phyloP scores from a whole-genome alignment of 1,140 invertebrate species.

The Euwallacea similis region DNA sequence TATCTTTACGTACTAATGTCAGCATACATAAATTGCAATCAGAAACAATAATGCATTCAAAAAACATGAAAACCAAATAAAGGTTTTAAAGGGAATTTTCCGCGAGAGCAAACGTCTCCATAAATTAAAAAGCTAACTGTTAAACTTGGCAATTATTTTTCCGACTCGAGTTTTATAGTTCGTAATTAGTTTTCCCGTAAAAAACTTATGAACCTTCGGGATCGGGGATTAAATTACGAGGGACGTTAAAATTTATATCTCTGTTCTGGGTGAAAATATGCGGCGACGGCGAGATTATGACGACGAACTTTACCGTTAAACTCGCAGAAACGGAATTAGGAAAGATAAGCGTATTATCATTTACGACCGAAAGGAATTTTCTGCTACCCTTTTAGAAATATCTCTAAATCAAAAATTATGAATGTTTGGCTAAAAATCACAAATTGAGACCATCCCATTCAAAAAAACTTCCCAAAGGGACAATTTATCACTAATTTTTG shows the following conservation, averaged over 20 bases:
- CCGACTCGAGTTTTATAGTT: slow-evolving; percentile 17
- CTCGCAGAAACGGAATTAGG: not conserved
- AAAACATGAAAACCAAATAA: not conserved
- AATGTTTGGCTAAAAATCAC: too few species aligned
- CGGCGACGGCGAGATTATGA: slow-evolving; percentile 18
- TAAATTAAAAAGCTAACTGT: slow-evolving; percentile 13
- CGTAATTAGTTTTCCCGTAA: slow-evolving; percentile 19
- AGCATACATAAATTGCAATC: too few species aligned
- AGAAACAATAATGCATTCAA: not conserved
- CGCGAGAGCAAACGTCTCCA: slow-evolving; percentile 10
- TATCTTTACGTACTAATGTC: too few species aligned
- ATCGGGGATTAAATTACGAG: slow-evolving; percentile 10
- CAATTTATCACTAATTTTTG: too few species aligned
- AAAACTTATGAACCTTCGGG: slow-evolving; percentile 17
- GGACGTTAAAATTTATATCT: slow-evolving; percentile 21
- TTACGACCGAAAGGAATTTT: too few species aligned
- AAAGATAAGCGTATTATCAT: too few species aligned
- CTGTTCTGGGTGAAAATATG: slow-evolving; percentile 7
- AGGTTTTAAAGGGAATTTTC: slow-evolving; percentile 8
- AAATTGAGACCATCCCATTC: too few species aligned
- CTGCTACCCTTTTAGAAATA: too few species aligned
- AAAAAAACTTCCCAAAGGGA: too few species aligned
- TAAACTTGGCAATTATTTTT: slow-evolving; percentile 19
- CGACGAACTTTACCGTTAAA: slow-evolving; percentile 16
- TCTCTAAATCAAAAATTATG: too few species aligned